Evolutionary conservation across 2,797 vertebrate species (phyloP).

Genomic region (Streptopelia turtur): DNA sequence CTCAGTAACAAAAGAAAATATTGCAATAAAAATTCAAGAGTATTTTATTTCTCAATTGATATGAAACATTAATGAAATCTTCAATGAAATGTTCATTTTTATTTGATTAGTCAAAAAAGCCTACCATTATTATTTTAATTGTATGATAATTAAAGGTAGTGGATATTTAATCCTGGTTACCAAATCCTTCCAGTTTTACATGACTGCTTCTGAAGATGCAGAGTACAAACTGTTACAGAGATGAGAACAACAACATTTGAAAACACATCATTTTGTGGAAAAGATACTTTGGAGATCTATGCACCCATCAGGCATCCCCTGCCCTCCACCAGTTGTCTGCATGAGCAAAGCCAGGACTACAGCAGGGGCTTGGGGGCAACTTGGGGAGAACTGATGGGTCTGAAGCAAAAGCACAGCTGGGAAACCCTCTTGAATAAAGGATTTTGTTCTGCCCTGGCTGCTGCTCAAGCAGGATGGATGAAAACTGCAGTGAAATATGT

Average conservation of each 20-base stretch:
- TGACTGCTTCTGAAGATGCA: neutral
- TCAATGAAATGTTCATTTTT: slow-evolving; percentile 29
- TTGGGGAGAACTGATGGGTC: neutral
- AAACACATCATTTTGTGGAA: neutral
- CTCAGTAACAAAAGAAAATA: neutral
- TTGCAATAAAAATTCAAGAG: slow-evolving; percentile 16
- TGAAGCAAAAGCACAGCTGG: neutral
- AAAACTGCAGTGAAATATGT: neutral
- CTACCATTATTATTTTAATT: slow-evolving; percentile 16
- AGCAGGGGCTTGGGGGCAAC: neutral
- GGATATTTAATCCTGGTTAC: neutral
- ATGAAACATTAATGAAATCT: slow-evolving; percentile 14
- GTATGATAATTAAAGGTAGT: neutral
- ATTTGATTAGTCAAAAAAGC: slow-evolving; percentile 11
- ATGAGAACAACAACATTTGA: neutral
- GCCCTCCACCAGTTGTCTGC: neutral
- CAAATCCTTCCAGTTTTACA: neutral
- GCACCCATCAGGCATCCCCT: accelerated
- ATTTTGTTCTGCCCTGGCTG: neutral
- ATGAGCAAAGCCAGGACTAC: neutral
- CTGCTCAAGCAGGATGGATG: neutral
- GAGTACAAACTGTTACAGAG: neutral
- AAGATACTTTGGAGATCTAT: neutral
- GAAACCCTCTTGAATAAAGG: neutral
- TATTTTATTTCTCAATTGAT: slow-evolving; percentile 28